Evolutionary conservation across 2,888 invertebrate species (phyloP).

Genomic region (Protonemura montana): DNA sequence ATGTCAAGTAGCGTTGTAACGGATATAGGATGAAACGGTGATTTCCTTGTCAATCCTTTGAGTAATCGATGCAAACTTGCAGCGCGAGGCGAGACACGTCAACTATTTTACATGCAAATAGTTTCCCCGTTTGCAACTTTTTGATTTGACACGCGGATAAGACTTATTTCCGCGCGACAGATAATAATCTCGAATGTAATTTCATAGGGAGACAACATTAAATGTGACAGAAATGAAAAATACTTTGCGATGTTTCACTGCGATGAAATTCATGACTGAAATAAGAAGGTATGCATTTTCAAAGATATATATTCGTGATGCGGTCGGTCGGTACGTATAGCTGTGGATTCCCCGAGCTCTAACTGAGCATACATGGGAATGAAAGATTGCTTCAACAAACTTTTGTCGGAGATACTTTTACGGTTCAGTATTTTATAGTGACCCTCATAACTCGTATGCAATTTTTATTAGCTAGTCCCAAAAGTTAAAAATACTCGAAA

Average conservation of each 20-base stretch:
- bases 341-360: not conserved
- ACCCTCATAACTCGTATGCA: not conserved
- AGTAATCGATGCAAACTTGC: not conserved
- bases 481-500: not conserved
- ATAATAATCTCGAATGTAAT: constrained; percentile 12
- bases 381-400: not conserved
- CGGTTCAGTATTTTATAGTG: not conserved
- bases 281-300: not conserved
- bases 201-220: not conserved
- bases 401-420: not conserved
- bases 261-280: constrained; percentile 12
- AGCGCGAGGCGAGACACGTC: not conserved
- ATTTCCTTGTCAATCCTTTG: constrained; percentile 1
- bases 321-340: not conserved
- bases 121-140: not conserved
- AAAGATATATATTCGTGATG: not conserved
- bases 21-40: not conserved
- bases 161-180: not conserved
- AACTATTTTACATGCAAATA: not conserved
- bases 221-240: constrained; percentile 12
- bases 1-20: not conserved
- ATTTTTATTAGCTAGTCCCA: not conserved
- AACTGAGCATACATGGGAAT: not conserved
- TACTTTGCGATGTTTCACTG: not conserved
- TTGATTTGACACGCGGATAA: not conserved